These are phyloP conservation scores for Dolichomitus sp. DNA, from an alignment of 2,888 invertebrate species.

Conservation along the genomic window DNA sequence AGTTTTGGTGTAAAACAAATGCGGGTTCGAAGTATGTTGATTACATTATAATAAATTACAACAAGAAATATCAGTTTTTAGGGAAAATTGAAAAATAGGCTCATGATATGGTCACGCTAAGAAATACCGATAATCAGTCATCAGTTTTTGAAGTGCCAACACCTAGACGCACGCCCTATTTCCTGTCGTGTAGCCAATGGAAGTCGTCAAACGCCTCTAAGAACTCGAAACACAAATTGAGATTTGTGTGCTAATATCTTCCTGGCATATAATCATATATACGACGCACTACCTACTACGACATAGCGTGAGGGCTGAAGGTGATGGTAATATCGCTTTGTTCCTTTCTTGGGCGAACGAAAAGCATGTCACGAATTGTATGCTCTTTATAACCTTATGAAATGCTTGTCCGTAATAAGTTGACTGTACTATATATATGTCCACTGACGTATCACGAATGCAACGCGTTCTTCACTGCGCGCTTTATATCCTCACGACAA, in stretches of 20 bases:
- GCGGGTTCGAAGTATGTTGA: too few species aligned
- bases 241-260: not conserved
- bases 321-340: not conserved
- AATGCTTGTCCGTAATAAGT: not conserved
- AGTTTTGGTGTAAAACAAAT: too few species aligned
- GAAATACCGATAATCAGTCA: too few species aligned
- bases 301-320: not conserved
- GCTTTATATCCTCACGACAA: slow-evolving; percentile 2
- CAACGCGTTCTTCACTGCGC: slow-evolving; percentile 14
- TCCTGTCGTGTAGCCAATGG: not conserved
- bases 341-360: not conserved
- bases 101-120: too few species aligned
- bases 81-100: too few species aligned
- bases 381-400: not conserved
- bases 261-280: not conserved
- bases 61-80: too few species aligned
- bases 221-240: not conserved
- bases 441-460: slow-evolving; percentile 28
- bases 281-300: not conserved
- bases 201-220: not conserved
- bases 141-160: too few species aligned
- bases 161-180: not conserved
- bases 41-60: too few species aligned
- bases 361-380: not conserved
- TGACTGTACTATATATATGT: slow-evolving; percentile 3